Base-by-base conservation (phyloP, 2,113 vertebrate species). In the Pachyramphus minor region DNA sequence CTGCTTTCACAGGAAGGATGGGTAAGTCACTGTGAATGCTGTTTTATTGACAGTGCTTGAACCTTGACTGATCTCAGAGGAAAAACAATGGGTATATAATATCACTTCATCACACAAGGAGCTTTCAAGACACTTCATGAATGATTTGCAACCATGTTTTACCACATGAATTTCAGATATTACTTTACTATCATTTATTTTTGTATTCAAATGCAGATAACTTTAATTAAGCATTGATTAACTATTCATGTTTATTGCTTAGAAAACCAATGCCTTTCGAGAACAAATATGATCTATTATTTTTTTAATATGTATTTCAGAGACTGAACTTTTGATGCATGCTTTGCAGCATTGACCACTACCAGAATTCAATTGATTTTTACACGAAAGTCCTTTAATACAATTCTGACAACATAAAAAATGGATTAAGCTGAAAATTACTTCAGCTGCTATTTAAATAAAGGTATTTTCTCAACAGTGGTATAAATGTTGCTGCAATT, bases 11-110 rank as follows among this genome's bases (percentile, higher is more conserved):
- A 13, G 62, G 68, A 92, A 82, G 22, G 31, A 95, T 84, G 63
- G 52, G 37, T 71, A 84, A 84, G 24, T 42, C 66, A 23, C 49
- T 92, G 37, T 63, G 76, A 87, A 56, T 67, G 41, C 31, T 77
- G 6, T 71, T 92, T 92, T 95, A 87, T 83, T 86, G 82, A 87
- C 63, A 83, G 31, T 42, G 18, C 28, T 91, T 87, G 91, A 66
- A 72, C 69, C 35, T 58, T 87, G 77, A 79, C 90, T 92, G 75
- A 96, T 95, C 74, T 92, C 55, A 91, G 58, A 91, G 52, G 85
- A 92, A 93, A 78, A 96, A 72, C 71, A 95, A 39, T 39, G n/a
- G 30, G 23, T 75, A 27, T 44, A 42, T 71, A 90, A 73, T 72
- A 67, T 58, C 74, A 39, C 45, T 87, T 81, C 42, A 88, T 89